Evolutionary conservation across 1,140 invertebrate species (phyloP), one percentile per base, ranked within the genome.

Genomic region (Drosophila bocki): DNA sequence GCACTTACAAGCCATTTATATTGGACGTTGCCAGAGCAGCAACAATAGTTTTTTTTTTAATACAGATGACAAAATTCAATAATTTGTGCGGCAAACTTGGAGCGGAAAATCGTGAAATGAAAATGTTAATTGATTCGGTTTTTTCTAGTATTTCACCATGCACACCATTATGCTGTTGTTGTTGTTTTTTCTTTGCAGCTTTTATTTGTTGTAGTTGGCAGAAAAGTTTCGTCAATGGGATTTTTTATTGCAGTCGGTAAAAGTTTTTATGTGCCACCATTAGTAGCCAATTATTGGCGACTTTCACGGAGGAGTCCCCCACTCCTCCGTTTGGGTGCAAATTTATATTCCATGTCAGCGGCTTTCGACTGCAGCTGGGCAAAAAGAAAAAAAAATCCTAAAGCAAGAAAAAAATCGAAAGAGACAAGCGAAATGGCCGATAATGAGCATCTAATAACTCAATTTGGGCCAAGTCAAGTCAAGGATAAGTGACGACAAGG

Each of bases 201-300:
- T 63, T 76, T 77, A 72, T 77, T 81, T 72, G 45, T 62, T 71
- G 53, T 78, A 72, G 58, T 78, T 78, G 62, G 39, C 44, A 64
- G 65, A 64, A 78, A 79, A 79, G 77, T 79, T 79, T 72, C 71
- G 77, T 78, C 75, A 79, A 79, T 79, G 59, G 71, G 47, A 75
- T 68, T 82, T 86, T 86, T 88, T 87, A 88, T 87, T 87, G 83
- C 83, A 88, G 74, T 77, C 77, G 72, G 54, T 62, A 68, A 83
- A 83, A 87, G 80, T 83, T 86, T 88, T 87, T 83, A 87, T 87
- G 84, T 80, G 85, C 60, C 80, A 68, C 84, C 84, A 87, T 87
- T 87, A 87, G 84, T 84, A 88, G 84, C 84, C 84, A 87, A 87
- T 87, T 87, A 87, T 87, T 87, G 84, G 84, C 80, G 84, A 88